Evolutionary conservation across 2,888 invertebrate genomes (phyloP).

Genomic region (Pristionchus maxplancki): DNA sequence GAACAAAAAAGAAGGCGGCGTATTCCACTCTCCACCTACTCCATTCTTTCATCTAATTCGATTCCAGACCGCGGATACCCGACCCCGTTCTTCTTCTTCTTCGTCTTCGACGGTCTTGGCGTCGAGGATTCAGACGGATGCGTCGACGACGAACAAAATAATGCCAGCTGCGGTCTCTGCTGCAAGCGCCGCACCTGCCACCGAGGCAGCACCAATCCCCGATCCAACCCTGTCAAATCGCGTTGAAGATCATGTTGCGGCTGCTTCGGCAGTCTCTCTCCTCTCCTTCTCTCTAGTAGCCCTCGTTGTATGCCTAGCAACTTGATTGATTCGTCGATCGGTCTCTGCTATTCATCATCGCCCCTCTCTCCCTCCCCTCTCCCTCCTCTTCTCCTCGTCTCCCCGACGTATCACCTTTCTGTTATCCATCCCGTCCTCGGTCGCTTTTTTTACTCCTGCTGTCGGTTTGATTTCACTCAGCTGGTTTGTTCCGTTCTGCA

Average conservation of each 20-base stretch:
- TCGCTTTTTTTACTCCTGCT: slow-evolving; percentile 18
- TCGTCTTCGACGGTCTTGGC: neutral
- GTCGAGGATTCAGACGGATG: slow-evolving; percentile 1
- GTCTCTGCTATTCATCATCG: slow-evolving; percentile 27
- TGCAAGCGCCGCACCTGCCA: neutral
- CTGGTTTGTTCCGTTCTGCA: neutral
- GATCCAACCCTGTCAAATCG: neutral
- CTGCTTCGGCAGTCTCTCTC: neutral
- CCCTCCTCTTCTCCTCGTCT: neutral
- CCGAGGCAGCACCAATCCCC: neutral
- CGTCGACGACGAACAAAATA: neutral
- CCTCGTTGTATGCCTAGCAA: neutral
- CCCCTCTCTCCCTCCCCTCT: neutral
- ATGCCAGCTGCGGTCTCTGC: neutral
- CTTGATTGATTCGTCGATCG: slow-evolving; percentile 29
- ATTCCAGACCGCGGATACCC: slow-evolving; percentile 35
- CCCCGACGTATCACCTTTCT: slow-evolving; percentile 42
- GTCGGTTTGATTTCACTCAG: neutral
- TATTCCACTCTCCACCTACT: neutral
- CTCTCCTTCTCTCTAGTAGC: neutral
- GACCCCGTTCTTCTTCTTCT: neutral
- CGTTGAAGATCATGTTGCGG: neutral
- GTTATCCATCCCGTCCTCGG: slow-evolving; percentile 27
- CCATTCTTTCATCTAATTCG: neutral
- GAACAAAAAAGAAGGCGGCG: neutral